Base-by-base conservation (phyloP, 2,888 invertebrate species). In the Athalia circularis region DNA sequence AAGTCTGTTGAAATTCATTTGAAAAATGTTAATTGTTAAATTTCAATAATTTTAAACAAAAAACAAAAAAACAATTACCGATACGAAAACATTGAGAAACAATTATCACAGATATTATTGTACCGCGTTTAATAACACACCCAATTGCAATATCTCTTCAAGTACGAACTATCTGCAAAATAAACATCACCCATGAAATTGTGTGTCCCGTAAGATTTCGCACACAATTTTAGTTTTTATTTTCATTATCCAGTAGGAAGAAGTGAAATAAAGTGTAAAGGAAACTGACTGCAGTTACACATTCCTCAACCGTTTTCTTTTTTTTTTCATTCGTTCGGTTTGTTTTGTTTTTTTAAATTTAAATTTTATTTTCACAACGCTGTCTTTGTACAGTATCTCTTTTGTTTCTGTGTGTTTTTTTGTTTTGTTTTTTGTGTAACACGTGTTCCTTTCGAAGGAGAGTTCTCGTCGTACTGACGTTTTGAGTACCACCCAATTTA, bases 91-190 rank as follows among this genome's bases (percentile, higher is more conserved):
- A n/a, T n/a, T n/a, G n/a, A n/a, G n/a, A n/a, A n/a, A n/a, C n/a
- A n/a, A n/a, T n/a, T n/a, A n/a, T n/a, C n/a, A n/a, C 47, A 59
- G 29, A 11, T 52, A 7, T 52, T 52, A 68, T 8, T 59, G 47
- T 52, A 68, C 68, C 68, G 6, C 68, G 6, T 68, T 29, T 68
- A 52, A 68, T 72, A 72, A 72, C 72, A 72, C 72, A 72, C 72
- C 72, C 47, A 72, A 72, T 72, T 72, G 72, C 72, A 72, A 72
- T 59, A 72, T 72, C 57, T 72, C 72, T 72, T 72, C 72, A 72
- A 72, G 52, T 72, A 72, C 72, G 43, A 59, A 5, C n/a, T 13
- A 29, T 13, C 29, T 62, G 15, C 4, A 62, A 52, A 29, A 52
- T 9, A 52, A 29, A 68, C n/a, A n/a, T n/a, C n/a, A n/a, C 43